Evolutionary conservation across 92 coral and sea anemone species (phyloP).

Genomic region (Pocillopora meandrina): DNA sequence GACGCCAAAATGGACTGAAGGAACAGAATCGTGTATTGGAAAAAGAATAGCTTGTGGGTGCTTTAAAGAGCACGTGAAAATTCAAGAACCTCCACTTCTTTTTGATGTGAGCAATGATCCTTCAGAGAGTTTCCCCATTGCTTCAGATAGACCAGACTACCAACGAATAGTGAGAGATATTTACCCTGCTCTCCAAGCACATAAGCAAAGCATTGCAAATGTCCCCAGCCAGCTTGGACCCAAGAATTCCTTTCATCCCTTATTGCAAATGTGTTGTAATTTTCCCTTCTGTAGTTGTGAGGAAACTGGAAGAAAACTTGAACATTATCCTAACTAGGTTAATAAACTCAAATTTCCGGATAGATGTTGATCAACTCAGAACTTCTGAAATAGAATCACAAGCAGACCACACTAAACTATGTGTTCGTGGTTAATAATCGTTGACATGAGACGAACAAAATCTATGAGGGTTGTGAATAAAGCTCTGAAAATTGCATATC

Average conservation of each 20-base stretch:
- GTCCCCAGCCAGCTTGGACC: conserved; percentile 64
- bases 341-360: conserved; percentile 68
- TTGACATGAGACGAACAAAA: no score
- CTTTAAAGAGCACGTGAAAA: conserved; percentile 40
- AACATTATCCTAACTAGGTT: not conserved
- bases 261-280: conserved; percentile 74
- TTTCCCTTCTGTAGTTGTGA: conserved; percentile 75
- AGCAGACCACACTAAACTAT: no score
- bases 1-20: conserved; percentile 67
- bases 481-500: no score
- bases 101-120: conserved; percentile 77
- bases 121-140: conserved; percentile 58
- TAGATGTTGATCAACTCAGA: not conserved
- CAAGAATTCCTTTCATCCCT: conserved; percentile 41
- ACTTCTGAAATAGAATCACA: conserved; percentile 16
- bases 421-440: no score
- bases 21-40: conserved; percentile 49
- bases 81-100: conserved; percentile 70
- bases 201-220: conserved; percentile 32
- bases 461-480: no score
- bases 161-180: conserved; percentile 48
- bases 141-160: conserved; percentile 28
- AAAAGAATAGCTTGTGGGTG: conserved; percentile 50
- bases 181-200: conserved; percentile 51
- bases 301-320: conserved; percentile 37